Evolutionary conservation across 2,113 vertebrate genomes (phyloP), one percentile per base, ranked within the genome.

Genomic region (Mus spicilegus): DNA sequence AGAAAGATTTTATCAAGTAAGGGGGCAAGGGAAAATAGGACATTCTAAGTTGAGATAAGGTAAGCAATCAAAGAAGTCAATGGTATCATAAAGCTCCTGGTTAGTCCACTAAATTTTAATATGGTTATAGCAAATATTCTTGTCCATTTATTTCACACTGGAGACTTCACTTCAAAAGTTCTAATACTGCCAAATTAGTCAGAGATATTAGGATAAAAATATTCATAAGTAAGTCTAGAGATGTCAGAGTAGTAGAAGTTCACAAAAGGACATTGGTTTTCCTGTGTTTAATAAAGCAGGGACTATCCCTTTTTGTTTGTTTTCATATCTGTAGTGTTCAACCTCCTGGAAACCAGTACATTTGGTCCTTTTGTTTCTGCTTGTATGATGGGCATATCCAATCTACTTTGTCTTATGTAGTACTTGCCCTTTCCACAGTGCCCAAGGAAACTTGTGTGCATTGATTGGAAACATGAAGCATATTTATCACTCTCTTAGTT

Each of bases 401-500:
- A 51, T 56, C 13, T 7, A 33, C 4, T 61, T 6, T 24, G 30
- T 75, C 19, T 82, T 86, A 4, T 67, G 33, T 39, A 80, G 11
- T 14, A 61, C 61, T 24, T 36, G 24, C 17, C 63, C 16, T 92
- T 67, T 87, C 28, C 33, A 7, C 7, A 46, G 39, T 84, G 89
- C 28, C 54, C 67, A 58, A 70, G 56, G 81, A 88, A 94, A 7
- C 8, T 46, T 90, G 61, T 84, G 54, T 67, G 78, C 93, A 87
- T 54, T 65, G 51, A 72, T 33, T 85, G 56, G 46, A 20, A 54
- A 46, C 54, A 58, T 16, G 51, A 91, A 73, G 26, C 58, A 69
- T 65, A 72, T 81, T 73, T 73, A 82, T 91, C 49, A 73, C 84
- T 82, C 36, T 86, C 56, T 72, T 73, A 91, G 30, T 93, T 91